Evolutionary conservation across 2,888 invertebrate species (phyloP).

Genomic region (Lasioglossum pauxillum): DNA sequence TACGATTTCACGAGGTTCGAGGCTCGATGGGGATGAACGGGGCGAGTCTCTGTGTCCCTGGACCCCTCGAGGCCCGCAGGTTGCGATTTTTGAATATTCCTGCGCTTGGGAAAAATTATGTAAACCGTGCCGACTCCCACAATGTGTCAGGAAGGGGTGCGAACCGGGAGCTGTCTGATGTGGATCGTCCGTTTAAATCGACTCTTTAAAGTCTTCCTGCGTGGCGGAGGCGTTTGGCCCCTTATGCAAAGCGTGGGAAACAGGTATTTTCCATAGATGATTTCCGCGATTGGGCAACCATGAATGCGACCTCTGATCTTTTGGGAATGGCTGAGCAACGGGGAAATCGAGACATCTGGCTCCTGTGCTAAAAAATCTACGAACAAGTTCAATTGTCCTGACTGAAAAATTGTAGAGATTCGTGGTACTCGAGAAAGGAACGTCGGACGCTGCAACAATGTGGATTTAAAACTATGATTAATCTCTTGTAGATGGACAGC

Average conservation of each 20-base stretch:
- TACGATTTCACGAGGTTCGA: constrained; percentile 77
- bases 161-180: constrained; percentile 17
- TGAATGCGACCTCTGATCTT: not conserved
- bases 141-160: constrained; percentile 60
- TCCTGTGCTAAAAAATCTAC: not conserved
- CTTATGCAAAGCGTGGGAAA: constrained; percentile 47
- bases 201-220: constrained; percentile 20
- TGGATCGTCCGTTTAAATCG: constrained; percentile 29
- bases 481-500: not conserved
- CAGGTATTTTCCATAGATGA: not conserved
- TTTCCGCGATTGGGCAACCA: constrained; percentile 7
- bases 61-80: constrained; percentile 63
- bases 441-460: not conserved
- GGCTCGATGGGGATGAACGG: constrained; percentile 77
- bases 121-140: constrained; percentile 72
- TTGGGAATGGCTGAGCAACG: not conserved
- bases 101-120: constrained; percentile 77
- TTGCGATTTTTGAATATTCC: constrained; percentile 77
- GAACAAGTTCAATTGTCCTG: no score
- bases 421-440: not conserved
- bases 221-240: not conserved
- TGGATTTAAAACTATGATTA: not conserved
- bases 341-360: not conserved
- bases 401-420: not conserved
- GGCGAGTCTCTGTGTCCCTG: constrained; percentile 41